These are phyloP conservation scores for Acanthiza pusilla DNA, from an alignment of 2,797 vertebrate species.

Conservation along the genomic window DNA sequence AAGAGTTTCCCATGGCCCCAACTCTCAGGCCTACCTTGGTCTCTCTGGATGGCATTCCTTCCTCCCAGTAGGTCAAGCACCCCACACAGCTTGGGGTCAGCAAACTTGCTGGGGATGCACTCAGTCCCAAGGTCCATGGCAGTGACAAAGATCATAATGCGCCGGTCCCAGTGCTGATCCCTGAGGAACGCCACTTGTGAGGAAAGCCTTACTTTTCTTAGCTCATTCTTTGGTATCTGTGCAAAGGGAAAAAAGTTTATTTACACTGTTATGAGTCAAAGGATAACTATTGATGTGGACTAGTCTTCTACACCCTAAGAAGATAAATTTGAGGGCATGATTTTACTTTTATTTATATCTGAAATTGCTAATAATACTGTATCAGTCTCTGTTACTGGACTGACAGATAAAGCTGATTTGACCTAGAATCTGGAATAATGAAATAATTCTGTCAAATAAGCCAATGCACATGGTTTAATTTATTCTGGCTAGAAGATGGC, in stretches of 20 bases:
- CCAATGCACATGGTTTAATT: rapidly evolving
- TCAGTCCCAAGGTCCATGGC: not conserved
- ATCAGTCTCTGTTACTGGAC: not conserved
- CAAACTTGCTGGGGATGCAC: not conserved
- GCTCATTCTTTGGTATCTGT: not conserved
- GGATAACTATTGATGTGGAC: not conserved
- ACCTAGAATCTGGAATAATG: not conserved
- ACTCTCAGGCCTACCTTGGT: not conserved
- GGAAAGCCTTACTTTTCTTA: not conserved
- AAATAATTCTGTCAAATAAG: not conserved
- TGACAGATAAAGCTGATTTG: not conserved
- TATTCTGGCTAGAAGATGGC: rapidly evolving
- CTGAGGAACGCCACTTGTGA: not conserved
- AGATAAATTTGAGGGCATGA: not conserved
- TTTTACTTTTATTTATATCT: not conserved
- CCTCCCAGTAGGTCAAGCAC: not conserved
- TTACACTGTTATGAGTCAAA: not conserved
- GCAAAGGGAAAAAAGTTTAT: not conserved
- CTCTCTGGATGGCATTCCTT: not conserved
- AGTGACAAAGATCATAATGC: not conserved
- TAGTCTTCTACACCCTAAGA: not conserved
- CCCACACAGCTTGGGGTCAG: not conserved
- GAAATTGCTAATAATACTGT: not conserved
- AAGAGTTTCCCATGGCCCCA: not conserved
- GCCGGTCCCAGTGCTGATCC: rapidly evolving